phyloP scores from a whole-genome alignment of 1,140 invertebrate species.

The Cyclina sinensis region DNA sequence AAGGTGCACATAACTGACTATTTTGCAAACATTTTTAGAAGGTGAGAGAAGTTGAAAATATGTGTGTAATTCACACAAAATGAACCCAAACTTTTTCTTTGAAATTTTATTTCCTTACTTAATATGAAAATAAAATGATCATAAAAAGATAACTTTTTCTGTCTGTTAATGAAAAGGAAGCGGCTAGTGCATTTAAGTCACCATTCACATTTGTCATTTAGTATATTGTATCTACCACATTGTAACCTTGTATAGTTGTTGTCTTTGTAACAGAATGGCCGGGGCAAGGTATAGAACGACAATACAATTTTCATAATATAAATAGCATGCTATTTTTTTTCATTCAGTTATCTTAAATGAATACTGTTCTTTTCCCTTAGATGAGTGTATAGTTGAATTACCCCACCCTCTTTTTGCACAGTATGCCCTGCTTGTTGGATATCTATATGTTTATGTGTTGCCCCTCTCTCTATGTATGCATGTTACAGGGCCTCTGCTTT shows the following conservation, averaged over 20 bases:
- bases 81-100: no score
- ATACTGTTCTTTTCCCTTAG: conserved; percentile 6
- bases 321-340: conserved; percentile 55
- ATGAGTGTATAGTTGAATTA: background rate
- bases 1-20: no score
- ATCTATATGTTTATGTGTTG: background rate
- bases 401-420: conserved; percentile 6
- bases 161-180: no score
- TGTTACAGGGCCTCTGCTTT: background rate
- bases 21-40: no score
- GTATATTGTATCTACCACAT: conserved; percentile 16
- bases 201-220: background rate
- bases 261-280: conserved; percentile 61
- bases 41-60: no score
- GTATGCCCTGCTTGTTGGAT: conserved; percentile 8
- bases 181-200: background rate
- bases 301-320: conserved; percentile 25
- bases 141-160: no score
- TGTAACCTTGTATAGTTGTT: conserved; percentile 34
- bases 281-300: conserved; percentile 61
- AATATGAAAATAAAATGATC: no score
- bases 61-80: no score
- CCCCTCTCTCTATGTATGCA: conserved; percentile 9
- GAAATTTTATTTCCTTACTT: no score
- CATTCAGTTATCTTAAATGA: background rate